Conservation (phyloP, 2,113 vertebrate genomes). For the Neotragus moschatus region DNA sequence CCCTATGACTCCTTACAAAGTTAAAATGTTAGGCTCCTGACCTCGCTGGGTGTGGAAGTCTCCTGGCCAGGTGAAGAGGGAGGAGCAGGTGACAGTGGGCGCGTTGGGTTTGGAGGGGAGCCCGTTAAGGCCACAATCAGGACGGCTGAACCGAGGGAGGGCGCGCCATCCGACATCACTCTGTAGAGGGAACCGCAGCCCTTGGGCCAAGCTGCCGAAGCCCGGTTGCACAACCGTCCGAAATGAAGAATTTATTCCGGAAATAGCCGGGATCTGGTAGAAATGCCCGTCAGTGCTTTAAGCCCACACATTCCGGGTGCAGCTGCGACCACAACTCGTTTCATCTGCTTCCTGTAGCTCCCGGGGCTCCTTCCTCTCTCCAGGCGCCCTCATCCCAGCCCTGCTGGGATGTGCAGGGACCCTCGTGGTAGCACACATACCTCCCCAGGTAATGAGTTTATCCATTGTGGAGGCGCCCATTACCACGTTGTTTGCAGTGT, state of each 20-base stretch:
- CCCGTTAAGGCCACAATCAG: background rate
- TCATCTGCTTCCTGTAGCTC: background rate
- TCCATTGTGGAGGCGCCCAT: background rate
- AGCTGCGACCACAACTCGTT: conserved; percentile 30
- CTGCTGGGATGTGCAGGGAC: background rate
- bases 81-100: background rate
- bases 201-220: background rate
- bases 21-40: background rate
- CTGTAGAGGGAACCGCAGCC: background rate
- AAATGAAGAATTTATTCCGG: conserved; percentile 30
- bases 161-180: background rate
- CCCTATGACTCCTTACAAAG: background rate
- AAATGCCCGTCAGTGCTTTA: background rate
- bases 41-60: background rate
- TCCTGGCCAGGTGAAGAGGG: background rate
- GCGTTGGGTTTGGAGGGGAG: background rate
- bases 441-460: conserved; percentile 34
- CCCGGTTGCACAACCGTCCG: background rate
- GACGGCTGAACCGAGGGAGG: background rate
- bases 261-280: conserved; percentile 5
- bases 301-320: background rate
- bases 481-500: conserved; percentile 18
- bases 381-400: background rate
- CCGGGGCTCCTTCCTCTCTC: background rate
- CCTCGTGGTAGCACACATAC: background rate